These are phyloP conservation scores for Eurytoma californica DNA, from an alignment of 2,888 invertebrate genomes.

Conservation along the genomic window DNA sequence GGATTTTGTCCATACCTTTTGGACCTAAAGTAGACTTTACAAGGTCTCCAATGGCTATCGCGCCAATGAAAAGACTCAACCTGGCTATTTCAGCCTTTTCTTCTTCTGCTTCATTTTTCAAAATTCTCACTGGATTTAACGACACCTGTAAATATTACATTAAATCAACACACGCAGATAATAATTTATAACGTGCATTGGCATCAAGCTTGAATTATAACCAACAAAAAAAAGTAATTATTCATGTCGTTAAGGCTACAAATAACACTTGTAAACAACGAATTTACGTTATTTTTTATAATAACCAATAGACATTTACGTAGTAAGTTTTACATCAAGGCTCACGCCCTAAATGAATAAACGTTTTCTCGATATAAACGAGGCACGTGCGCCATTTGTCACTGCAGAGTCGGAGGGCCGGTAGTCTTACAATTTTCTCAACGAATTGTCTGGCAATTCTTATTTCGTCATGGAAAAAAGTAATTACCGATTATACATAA, in stretches of 20 bases:
- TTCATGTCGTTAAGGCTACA: no score
- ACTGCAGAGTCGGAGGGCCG: constrained; percentile 44
- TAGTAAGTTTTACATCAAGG: background rate
- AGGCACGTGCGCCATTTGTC: constrained; percentile 69
- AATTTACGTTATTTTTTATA: background rate
- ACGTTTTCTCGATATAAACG: constrained; percentile 27
- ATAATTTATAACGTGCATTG: constrained; percentile 9
- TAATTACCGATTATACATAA: background rate
- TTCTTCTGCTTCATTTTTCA: constrained; percentile 97
- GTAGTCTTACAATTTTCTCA: background rate
- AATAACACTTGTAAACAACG: no score
- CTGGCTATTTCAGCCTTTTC: constrained; percentile 98
- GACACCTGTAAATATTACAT: constrained; percentile 81
- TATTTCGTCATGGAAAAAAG: background rate
- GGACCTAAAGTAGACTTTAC: constrained; percentile 99
- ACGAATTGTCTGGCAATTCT: background rate
- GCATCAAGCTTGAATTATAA: constrained; percentile 36
- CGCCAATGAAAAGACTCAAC: constrained; percentile 97
- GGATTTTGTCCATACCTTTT: constrained; percentile 98
- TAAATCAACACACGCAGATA: background rate
- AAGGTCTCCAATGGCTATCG: constrained; percentile 98
- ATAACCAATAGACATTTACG: background rate
- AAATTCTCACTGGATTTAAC: constrained; percentile 93
- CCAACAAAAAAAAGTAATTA: constrained; percentile 31
- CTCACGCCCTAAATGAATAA: background rate